These are phyloP conservation scores for Athetis lepigone DNA, from an alignment of 2,888 invertebrate genomes.

Conservation along the genomic window DNA sequence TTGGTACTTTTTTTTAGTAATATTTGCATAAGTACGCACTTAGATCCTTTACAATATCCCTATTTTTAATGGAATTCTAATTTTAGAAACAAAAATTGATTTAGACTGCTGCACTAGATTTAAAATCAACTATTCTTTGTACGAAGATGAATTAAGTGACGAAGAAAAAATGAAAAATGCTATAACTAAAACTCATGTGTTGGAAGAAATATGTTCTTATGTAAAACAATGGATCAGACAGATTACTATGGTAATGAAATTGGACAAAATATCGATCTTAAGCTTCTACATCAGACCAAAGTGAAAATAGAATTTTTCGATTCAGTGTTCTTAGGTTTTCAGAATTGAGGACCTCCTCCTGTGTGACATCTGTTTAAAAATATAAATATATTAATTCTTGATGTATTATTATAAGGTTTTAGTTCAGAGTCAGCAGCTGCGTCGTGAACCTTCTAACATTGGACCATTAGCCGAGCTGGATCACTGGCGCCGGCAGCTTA, in stretches of 20 bases:
- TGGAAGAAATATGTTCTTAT: slow-evolving; percentile 91
- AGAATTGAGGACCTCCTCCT: too few relatives aligned
- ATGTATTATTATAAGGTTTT: slow-evolving; percentile 87
- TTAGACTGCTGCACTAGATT: slow-evolving; percentile 92
- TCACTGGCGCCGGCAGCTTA: slow-evolving; percentile 95
- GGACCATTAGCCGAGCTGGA: slow-evolving; percentile 96
- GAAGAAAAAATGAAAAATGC: slow-evolving; percentile 91
- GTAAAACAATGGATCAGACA: slow-evolving; percentile 93
- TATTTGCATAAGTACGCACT: too few relatives aligned
- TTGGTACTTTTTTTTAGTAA: too few relatives aligned
- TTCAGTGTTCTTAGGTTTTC: too few relatives aligned
- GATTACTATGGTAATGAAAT: slow-evolving; percentile 91
- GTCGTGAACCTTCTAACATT: slow-evolving; percentile 94
- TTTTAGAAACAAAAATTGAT: slow-evolving; percentile 92
- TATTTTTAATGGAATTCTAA: not conserved
- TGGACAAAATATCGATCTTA: not conserved
- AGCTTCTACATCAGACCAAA: too few relatives aligned
- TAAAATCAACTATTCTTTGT: slow-evolving; percentile 89
- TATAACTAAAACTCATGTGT: slow-evolving; percentile 90
- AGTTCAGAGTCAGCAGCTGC: slow-evolving; percentile 94
- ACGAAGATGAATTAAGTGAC: slow-evolving; percentile 90
- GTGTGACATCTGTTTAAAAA: not conserved
- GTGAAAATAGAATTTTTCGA: too few relatives aligned
- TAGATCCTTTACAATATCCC: not conserved
- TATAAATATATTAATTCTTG: not conserved